Base-by-base conservation (phyloP, 2,797 vertebrate species). In the Pipistrellus pygmaeus region DNA sequence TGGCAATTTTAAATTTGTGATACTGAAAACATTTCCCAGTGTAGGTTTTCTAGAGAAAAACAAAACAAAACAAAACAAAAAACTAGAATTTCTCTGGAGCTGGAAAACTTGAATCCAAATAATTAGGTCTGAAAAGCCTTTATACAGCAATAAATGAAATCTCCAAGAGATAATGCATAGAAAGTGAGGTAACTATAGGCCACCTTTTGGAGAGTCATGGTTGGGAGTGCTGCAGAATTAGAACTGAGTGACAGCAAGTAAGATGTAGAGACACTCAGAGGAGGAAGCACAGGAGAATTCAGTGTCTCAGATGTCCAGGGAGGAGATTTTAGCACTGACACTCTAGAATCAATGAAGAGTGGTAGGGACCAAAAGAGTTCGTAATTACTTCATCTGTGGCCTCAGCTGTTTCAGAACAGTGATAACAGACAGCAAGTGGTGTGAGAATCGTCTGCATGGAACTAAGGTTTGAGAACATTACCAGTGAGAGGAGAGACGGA, bases 1-100 rank as follows among this genome's bases (percentile, higher is more conserved):
- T 84, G 60, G 41, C 88, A 88, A 72, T 57, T 91, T 90, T 78
- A 93, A 66, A 35, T 84, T 21, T 85, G 68, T 90, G 38, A 80
- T 68, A 84, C 23, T 66, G 8, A 86, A 92, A 62, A 64, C 20
- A 88, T 68, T 84, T 95, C 27, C 55, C 32, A 64, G 21, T 30
- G 8, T 77, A 55, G 14, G 12, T 81, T 93, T 94, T 90, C 32
- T 60, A 85, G 21, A 85, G 84, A 94, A 66, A 32, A 55, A 53
- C 21, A 92, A 88, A 55, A 53, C 30, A 92, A 88, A 93, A 64
- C 15, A 48, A 90, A 88, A 92, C 35, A 64, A 32, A 17, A 84
- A 57, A 55, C 27, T n/a, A 71, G 23, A 90, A 85, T 62, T 76
- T 72, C 46, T 51, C 21, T 82, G 35, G 38, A 76, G 3, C 66